Evolutionary conservation across 2,888 invertebrate species (phyloP), one percentile per base, ranked within the genome.

Genomic region (Caenorhabditis uteleia): DNA sequence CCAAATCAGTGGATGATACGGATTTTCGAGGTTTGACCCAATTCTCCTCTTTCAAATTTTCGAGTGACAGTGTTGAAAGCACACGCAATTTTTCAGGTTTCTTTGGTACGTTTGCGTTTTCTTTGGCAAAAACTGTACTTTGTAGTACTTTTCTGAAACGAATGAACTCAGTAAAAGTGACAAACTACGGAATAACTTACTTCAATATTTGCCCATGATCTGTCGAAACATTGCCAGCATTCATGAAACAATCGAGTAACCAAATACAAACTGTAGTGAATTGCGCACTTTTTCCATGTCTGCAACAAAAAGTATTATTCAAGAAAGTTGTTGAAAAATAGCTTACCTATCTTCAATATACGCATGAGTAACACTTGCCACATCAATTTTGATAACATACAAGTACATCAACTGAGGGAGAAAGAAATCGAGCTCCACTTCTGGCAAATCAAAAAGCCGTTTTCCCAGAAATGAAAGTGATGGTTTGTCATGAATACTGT

Each of bases 301-400:
- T 42, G 65, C 20, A 57, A 43, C 1, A 26, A 26, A 23, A 21
- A 26, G 20, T 16, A 42, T 14, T 42, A 16, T 42, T 18, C 42
- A 18, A n/a, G 14, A 12, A 34, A 34, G 23, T 10, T 33, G 40
- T 47, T 3, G 12, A 20, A 18, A 33, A 20, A 36, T 50, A 31
- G 33, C 34, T 26, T 10, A 91, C 90, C 92, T 89, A 85, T 89
- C 88, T 29, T 91, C 88, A 62, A 92, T 85, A 85, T 91, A 91
- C 6, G 91, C 90, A 86, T 91, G 91, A 56, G 91, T 87, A 73
- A 91, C 92, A 87, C 97, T 95, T 53, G 97, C 95, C 75, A 95
- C 90, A 84, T 95, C 95, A 82, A 91, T 91, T 89, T 95, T 93
- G 87, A 95, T 94, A 85, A 97, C 91, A 85, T 95, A 98, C 92